These are phyloP conservation scores for Atherinosoma microstoma DNA, from an alignment of 2,797 vertebrate species.

Conservation along the genomic window DNA sequence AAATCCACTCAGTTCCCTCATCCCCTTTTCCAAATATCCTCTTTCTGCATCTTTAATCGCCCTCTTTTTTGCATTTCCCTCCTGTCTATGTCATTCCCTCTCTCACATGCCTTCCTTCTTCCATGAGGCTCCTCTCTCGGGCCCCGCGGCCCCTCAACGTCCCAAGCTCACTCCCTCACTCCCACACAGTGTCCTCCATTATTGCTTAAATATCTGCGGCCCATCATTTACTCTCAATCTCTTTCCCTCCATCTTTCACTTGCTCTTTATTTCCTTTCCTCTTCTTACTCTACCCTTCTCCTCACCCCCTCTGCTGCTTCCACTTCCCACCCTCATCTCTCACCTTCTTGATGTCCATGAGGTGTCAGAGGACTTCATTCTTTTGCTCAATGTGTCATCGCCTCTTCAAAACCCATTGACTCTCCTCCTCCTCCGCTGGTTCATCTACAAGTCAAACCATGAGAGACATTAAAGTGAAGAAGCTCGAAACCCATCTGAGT, in stretches of 20 bases:
- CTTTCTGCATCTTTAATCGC: conserved; percentile 45
- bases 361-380: conserved; percentile 11
- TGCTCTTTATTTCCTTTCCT: conserved; percentile 13
- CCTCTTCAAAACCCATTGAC: conserved; percentile 39
- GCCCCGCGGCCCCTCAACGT: conserved; percentile 50
- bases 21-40: conserved; percentile 42
- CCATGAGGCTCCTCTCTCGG: conserved; percentile 44
- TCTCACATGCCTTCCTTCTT: conserved; percentile 36
- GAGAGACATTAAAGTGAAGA: conserved; percentile 1
- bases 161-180: conserved; percentile 50
- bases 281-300: conserved; percentile 4
- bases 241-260: conserved; percentile 33
- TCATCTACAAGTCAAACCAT: conserved; percentile 48
- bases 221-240: conserved; percentile 57
- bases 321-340: background rate
- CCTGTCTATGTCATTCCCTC: conserved; percentile 10
- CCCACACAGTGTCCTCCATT: conserved; percentile 62
- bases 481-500: conserved; percentile 20
- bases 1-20: conserved; percentile 43
- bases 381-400: background rate
- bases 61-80: conserved; percentile 26
- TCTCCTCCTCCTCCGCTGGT: conserved; percentile 16
- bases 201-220: conserved; percentile 76
- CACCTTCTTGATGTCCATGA: conserved; percentile 20
- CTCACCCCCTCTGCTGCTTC: background rate